Conservation (phyloP, 1,140 invertebrate species). For the Copidosoma floridanum region DNA sequence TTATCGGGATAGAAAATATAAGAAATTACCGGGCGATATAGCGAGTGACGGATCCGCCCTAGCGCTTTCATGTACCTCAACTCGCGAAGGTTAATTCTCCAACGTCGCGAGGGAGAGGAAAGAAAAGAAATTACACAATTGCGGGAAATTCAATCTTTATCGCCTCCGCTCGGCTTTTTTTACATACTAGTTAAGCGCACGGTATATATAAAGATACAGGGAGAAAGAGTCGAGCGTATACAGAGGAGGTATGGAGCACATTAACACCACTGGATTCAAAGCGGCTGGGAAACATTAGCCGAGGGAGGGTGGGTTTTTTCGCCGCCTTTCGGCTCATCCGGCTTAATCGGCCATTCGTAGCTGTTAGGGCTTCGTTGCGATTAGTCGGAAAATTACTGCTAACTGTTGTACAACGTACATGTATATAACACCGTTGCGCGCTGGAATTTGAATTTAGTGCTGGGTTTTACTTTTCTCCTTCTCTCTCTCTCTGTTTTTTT, state of each 20-base stretch:
- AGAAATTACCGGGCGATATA: too few species aligned
- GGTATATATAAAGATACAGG: background rate
- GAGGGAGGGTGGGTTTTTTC: too few species aligned
- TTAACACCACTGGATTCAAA: too few species aligned
- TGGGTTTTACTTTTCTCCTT: too few species aligned
- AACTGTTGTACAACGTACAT: background rate
- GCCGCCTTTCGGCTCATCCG: background rate
- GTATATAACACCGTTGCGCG: too few species aligned
- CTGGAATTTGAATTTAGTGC: background rate
- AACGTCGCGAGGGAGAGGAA: too few species aligned
- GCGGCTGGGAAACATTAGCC: too few species aligned
- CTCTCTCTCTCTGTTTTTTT: too few species aligned
- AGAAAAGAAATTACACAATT: background rate
- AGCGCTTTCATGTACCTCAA: background rate
- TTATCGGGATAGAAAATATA: too few species aligned
- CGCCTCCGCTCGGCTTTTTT: too few species aligned
- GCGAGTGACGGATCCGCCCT: too few species aligned
- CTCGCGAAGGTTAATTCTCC: background rate
- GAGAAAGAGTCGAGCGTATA: background rate
- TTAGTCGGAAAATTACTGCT: background rate
- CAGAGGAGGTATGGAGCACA: background rate
- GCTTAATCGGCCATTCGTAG: slow-evolving; percentile 2
- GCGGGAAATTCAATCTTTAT: background rate
- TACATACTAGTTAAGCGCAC: background rate
- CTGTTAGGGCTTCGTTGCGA: slow-evolving; percentile 1